A percentile compares a stretch with the other conserved stretches of the same genome.
Evolutionary conservation across 2,888 invertebrate genomes (phyloP).

Genomic region (Yponomeuta sedellus): DNA sequence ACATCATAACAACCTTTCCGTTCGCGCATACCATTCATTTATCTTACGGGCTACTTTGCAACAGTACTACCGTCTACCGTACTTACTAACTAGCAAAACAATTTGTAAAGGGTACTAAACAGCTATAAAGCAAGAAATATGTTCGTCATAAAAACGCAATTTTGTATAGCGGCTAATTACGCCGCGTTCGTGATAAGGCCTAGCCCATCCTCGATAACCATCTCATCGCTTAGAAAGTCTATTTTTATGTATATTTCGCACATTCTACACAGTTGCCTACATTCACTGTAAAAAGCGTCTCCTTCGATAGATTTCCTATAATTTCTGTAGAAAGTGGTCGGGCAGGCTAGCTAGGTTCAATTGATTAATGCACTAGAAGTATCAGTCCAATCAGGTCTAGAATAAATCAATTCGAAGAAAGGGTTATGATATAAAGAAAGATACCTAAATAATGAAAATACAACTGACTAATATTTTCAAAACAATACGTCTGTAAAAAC

Average conservation of each 20-base stretch:
- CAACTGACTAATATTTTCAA: neutral
- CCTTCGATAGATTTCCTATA: conserved; percentile 61
- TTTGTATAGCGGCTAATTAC: neutral
- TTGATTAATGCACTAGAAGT: neutral
- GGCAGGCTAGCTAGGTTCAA: neutral
- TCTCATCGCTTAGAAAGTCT: neutral
- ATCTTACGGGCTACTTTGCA: no score
- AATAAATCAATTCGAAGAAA: no score
- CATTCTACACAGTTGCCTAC: neutral
- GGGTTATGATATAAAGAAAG: no score
- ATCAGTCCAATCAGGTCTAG: neutral
- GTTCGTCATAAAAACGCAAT: neutral
- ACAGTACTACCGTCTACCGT: no score
- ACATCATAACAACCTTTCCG: no score
- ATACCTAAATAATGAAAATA: no score
- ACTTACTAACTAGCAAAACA: neutral
- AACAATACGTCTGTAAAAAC: no score
- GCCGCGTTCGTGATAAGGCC: neutral
- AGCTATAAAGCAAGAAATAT: neutral
- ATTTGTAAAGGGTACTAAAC: neutral
- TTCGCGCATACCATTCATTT: no score
- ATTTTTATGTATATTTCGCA: neutral
- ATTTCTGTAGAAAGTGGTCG: conserved; percentile 57
- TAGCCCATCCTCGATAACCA: neutral
- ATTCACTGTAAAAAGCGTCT: conserved; percentile 37